Base-by-base conservation (phyloP, 2,797 vertebrate species). In the Anisognathus igniventris region DNA sequence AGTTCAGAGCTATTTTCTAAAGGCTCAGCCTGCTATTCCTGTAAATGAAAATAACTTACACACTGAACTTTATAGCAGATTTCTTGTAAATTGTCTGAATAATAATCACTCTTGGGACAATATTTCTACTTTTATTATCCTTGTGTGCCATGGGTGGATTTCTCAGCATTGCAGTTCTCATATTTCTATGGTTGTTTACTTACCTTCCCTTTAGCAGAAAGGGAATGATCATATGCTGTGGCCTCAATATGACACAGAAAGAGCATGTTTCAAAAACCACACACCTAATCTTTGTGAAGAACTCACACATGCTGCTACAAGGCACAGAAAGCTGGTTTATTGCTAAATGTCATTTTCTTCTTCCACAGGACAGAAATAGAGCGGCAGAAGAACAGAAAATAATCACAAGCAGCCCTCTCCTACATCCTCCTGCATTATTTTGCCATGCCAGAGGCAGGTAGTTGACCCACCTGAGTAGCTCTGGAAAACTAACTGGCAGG, bases 1-100 rank as follows among this genome's bases (percentile, higher is more conserved):
- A 61, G 12, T 72, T 90, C 58, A 66, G 62, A 86, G 24, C 35
- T 72, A 14, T 78, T 88, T 86, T 87, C 51, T 73, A 70, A 66
- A 84, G 84, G 23, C 62, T 86, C 39, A 78, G 27, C 47, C 51
- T 94, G 47, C 39, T 37, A 31, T 70, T 84, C 28, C 74, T 78
- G 42, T 50, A 92, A 80, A 72, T 44, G 25, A 86, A 93, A 86
- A 81, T 74, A 78, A 93, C 25, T 75, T 75, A 58, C 14, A 27
- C 2, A 2, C 54, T 66, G 37, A 4, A 4, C 17, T 92, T 94
- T 66, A 28, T 45, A 60, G 66, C 31, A 58, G 51, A 72, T 84
- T 82, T 79, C 70, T 78, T 79, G 54, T 85, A 84, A 92, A 62
- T 72, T 54, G 30, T n/a, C 45, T 91, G 72, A 90, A 90, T 91